Evolutionary conservation across 1,140 invertebrate species (phyloP).

Genomic region (Procambarus clarkii): DNA sequence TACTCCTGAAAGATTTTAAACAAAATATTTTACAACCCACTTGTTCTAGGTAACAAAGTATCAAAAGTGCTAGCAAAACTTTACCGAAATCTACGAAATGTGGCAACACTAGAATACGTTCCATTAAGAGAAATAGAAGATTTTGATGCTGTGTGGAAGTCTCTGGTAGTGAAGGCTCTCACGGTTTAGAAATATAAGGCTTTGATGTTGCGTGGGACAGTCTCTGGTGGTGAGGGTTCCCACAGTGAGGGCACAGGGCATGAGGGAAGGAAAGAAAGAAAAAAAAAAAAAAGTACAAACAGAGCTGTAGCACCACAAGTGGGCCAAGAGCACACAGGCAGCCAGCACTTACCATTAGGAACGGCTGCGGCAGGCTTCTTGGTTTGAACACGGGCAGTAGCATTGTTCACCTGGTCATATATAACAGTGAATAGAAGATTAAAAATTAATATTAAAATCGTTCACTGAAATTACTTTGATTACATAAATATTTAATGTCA

Average conservation of each 20-base stretch:
- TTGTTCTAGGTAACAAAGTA: slow-evolving; percentile 41
- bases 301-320: slow-evolving; percentile 49
- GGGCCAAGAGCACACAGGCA: slow-evolving; percentile 40
- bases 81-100: slow-evolving; percentile 28
- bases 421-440: slow-evolving; percentile 56
- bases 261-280: slow-evolving; percentile 51
- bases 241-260: slow-evolving; percentile 19
- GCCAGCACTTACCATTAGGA: slow-evolving; percentile 90
- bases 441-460: slow-evolving; percentile 23
- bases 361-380: slow-evolving; percentile 93
- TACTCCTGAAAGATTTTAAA: slow-evolving; percentile 35
- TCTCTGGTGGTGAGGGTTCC: slow-evolving; percentile 52
- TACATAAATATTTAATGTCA: background rate
- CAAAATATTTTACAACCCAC: slow-evolving; percentile 30
- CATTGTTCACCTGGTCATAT: slow-evolving; percentile 92
- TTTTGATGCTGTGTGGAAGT: too few species aligned
- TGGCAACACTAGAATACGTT: slow-evolving; percentile 54
- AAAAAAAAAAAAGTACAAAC: slow-evolving; percentile 44
- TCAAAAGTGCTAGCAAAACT: background rate
- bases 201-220: slow-evolving; percentile 52
- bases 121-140: too few species aligned
- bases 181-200: slow-evolving; percentile 30
- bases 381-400: slow-evolving; percentile 97
- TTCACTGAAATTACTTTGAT: background rate
- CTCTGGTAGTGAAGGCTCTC: too few species aligned